phyloP scores from a whole-genome alignment of 1,140 invertebrate species.

The Drosophila lowei region DNA sequence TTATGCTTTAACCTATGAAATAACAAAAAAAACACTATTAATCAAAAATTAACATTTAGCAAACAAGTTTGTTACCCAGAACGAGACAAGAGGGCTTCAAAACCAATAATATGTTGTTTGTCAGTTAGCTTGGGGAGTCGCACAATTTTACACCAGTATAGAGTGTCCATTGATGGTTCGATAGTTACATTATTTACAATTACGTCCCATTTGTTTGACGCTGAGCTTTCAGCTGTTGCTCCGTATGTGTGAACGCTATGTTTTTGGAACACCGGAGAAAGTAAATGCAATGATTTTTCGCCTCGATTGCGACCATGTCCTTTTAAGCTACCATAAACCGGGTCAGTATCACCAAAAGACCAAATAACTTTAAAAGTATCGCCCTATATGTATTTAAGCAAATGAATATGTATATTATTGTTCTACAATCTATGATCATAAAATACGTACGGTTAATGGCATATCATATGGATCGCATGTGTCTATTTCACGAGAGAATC shows the following conservation, averaged over 20 bases:
- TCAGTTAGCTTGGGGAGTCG: constrained; percentile 87
- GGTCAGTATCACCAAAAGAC: constrained; percentile 88
- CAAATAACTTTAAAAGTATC: constrained; percentile 91
- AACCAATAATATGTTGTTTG: constrained; percentile 93
- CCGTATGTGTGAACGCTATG: constrained; percentile 26
- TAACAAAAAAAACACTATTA: neutral
- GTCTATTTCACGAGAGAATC: constrained; percentile 89
- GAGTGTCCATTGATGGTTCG: constrained; percentile 87
- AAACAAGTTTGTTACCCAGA: constrained; percentile 49
- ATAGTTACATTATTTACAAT: constrained; percentile 89
- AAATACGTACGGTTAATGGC: constrained; percentile 87
- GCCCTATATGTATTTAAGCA: constrained; percentile 84
- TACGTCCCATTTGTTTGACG: constrained; percentile 86
- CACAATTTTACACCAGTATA: constrained; percentile 95
- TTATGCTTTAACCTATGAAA: constrained; percentile 44
- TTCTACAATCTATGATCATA: neutral
- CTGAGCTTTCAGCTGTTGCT: neutral
- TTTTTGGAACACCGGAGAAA: constrained; percentile 84
- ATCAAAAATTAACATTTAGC: neutral
- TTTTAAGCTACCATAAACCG: constrained; percentile 85
- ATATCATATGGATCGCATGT: constrained; percentile 92
- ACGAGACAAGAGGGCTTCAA: constrained; percentile 88
- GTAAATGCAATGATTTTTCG: constrained; percentile 86
- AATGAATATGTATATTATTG: neutral
- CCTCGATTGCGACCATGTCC: constrained; percentile 87